These are phyloP conservation scores for Babylonia areolata DNA, from an alignment of 1,140 invertebrate species.

Conservation along the genomic window DNA sequence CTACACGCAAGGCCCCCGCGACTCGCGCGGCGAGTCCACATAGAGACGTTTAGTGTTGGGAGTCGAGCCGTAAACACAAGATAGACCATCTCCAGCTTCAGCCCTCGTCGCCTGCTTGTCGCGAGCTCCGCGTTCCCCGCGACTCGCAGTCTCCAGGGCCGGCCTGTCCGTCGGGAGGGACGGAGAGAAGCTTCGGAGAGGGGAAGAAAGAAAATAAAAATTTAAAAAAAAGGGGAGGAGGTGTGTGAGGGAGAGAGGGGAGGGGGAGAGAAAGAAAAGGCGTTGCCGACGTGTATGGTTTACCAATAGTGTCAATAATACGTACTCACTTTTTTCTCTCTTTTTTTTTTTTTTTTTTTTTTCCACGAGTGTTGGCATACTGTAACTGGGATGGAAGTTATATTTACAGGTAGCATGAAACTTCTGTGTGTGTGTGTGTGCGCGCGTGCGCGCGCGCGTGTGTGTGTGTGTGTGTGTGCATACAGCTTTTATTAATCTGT, in stretches of 20 bases:
- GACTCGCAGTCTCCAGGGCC: conserved; percentile 11
- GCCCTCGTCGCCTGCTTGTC: conserved; percentile 12
- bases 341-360: background rate
- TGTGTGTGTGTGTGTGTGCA: no score
- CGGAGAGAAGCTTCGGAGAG: background rate
- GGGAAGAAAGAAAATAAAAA: background rate
- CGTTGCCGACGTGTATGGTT: background rate
- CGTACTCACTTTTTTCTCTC: background rate
- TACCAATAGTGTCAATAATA: background rate
- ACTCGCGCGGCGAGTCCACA: background rate
- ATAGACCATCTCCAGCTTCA: conserved; percentile 23
- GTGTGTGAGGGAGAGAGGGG: background rate
- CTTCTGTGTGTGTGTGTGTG: no score
- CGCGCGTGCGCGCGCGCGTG: no score
- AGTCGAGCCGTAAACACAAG: conserved; percentile 22
- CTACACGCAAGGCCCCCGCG: background rate
- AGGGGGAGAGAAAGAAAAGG: background rate
- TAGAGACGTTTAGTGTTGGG: conserved; percentile 23
- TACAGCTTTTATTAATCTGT: no score
- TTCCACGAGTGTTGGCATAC: background rate
- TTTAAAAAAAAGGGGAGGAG: no score
- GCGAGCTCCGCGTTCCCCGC: background rate
- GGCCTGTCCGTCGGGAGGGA: background rate
- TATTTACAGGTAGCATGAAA: no score
- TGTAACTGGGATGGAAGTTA: no score